Base-by-base conservation (phyloP, 2,113 vertebrate species). In the Ivindomyrus marchei region DNA sequence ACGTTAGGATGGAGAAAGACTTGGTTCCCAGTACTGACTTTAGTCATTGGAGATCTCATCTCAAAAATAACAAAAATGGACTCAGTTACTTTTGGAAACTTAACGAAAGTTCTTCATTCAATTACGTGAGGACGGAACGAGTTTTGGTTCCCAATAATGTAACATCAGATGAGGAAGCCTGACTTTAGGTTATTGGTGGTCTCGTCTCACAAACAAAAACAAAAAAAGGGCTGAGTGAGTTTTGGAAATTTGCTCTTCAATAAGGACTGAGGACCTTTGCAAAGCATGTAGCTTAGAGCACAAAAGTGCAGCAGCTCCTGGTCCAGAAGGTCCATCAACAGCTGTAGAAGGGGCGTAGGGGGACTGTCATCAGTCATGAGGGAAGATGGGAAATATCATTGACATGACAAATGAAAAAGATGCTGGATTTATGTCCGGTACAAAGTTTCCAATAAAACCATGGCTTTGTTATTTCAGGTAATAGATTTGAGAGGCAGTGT, bases 401-500 rank as follows among this genome's bases (percentile, higher is more conserved):
- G 53, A 58, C 85, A 91, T 92, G 92, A 92, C 91, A 94, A 93
- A 94, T 91, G 87, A 90, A 84, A 70, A 91, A 89, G 87, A 92
- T 92, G 89, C 91, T 91, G 92, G 93, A 95, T 94, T 95, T 95
- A 94, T 56, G 88, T 91, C 91, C 93, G 93, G 93, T 93, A 93
- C 94, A 96, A 95, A 90, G 50, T 95, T 94, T 93, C 93, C 93
- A 94, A 94, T 94, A 95, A 96, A 94, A 94, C 92, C 92, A 93
- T 95, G 95, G 95, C 96, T 96, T 96, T 96, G 96, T 97, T 96
- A 95, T 96, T 94, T 95, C 95, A 95, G 97, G 96, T 97, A 97
- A 97, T 97, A 95, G 97, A 96, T 97, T 96, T 97, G 97, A 98
- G 96, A 97, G 97, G 95, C 96, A 96, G 96, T 96, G 97, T 97